phyloP scores from a whole-genome alignment of 2,888 invertebrate genomes.

The Mactromeris polynyma region DNA sequence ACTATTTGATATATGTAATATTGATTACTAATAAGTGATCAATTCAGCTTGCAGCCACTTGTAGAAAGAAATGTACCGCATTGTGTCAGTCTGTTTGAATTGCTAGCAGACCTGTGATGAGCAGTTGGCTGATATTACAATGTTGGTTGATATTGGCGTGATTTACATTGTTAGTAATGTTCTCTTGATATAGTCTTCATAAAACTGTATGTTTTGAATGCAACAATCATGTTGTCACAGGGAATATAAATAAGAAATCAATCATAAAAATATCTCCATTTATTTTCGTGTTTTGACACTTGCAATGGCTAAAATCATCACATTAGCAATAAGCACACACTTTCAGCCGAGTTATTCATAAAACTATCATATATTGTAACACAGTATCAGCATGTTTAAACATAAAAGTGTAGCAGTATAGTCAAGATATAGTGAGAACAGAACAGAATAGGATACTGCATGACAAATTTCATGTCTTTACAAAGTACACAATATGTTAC shows the following conservation, averaged over 20 bases:
- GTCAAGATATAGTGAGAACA: neutral
- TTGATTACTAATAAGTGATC: no score
- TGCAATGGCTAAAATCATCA: slow-evolving; percentile 39
- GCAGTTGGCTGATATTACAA: no score
- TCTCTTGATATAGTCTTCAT: no score
- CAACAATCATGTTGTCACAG: no score
- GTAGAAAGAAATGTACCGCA: no score
- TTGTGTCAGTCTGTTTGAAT: no score
- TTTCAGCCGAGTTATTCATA: slow-evolving; percentile 16
- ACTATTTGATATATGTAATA: no score
- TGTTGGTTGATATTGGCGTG: no score
- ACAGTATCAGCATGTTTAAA: neutral
- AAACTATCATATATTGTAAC: slow-evolving; percentile 6
- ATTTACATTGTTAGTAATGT: no score
- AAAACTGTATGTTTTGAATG: no score
- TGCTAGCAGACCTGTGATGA: no score
- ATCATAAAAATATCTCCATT: slow-evolving; percentile 51
- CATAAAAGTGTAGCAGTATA: neutral
- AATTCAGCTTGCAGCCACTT: no score
- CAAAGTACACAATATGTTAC: neutral
- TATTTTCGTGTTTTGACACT: slow-evolving; percentile 53
- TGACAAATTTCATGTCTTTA: neutral
- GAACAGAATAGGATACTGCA: neutral
- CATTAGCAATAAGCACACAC: slow-evolving; percentile 10
- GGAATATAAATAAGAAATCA: slow-evolving; percentile 14